Percentiles rank a stretch among this genome's conserved stretches.
Conservation (phyloP, 2,797 vertebrate genomes). For the Sternotherus odoratus region DNA sequence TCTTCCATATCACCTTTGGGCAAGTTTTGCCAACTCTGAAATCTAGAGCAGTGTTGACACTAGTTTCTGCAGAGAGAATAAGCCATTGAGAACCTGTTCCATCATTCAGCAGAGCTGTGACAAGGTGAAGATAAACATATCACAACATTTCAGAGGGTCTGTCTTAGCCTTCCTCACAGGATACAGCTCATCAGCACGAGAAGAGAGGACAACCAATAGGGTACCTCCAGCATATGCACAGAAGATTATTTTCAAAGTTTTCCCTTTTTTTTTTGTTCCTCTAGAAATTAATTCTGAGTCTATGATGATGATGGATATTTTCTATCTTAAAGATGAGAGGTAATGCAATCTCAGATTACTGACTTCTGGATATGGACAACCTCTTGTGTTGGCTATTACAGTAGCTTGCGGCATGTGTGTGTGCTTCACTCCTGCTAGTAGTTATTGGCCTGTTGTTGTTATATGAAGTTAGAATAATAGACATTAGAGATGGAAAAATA, state of each 20-base stretch:
- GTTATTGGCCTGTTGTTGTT: conserved; percentile 16
- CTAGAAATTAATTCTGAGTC: conserved; percentile 73
- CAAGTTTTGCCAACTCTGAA: conserved; percentile 71
- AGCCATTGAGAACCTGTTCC: conserved; percentile 67
- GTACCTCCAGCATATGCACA: conserved; percentile 58
- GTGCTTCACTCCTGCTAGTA: not conserved
- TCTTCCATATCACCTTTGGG: conserved; percentile 65
- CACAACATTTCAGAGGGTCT: conserved; percentile 67
- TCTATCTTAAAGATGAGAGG: conserved; percentile 66
- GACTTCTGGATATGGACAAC: conserved; percentile 49
- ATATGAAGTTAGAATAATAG: conserved; percentile 25
- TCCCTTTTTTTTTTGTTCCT: conserved; percentile 54
- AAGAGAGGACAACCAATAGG: conserved; percentile 55
- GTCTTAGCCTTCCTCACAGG: conserved; percentile 76
- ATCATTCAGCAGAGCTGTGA: conserved; percentile 79
- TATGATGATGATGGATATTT: conserved; percentile 76
- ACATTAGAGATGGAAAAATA: conserved; percentile 31
- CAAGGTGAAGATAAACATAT: conserved; percentile 78
- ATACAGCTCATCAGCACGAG: conserved; percentile 70
- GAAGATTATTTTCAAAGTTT: conserved; percentile 80
- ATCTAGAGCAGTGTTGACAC: conserved; percentile 79
- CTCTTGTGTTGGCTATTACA: not conserved
- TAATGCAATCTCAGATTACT: conserved; percentile 73
- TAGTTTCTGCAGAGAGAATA: conserved; percentile 74
- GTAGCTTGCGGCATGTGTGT: conserved; percentile 43